Conservation (phyloP, 1,140 invertebrate genomes). For the Trachymyrmex cornetzi region DNA sequence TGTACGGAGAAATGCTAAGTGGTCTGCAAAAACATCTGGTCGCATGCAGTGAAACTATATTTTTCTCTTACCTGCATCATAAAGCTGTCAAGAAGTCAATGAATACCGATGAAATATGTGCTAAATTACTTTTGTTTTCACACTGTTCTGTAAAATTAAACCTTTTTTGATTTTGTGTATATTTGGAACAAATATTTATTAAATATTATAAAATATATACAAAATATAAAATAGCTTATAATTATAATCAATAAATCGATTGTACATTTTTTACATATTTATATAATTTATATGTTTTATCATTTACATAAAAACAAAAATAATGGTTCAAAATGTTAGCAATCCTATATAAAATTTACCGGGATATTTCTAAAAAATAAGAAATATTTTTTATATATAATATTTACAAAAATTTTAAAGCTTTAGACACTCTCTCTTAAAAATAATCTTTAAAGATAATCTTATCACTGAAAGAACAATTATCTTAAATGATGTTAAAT, state of each 20-base stretch:
- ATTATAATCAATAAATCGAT: background rate
- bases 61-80: conserved; percentile 42
- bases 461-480: background rate
- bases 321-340: background rate
- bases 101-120: background rate
- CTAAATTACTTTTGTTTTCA: background rate
- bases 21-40: conserved; percentile 9
- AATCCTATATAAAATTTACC: background rate
- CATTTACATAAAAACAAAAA: background rate
- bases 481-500: background rate
- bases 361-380: background rate
- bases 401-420: background rate
- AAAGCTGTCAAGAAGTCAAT: conserved; percentile 20
- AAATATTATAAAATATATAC: background rate
- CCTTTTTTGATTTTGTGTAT: too few species aligned
- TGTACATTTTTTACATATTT: background rate
- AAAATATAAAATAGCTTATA: background rate
- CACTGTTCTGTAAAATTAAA: background rate
- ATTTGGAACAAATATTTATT: background rate
- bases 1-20: background rate
- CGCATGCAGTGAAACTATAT: conserved; percentile 13
- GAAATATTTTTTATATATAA: background rate
- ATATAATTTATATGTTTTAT: background rate
- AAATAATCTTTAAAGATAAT: background rate
- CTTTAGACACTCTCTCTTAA: background rate